phyloP scores from a whole-genome alignment of 2,113 vertebrate species.

The Bos javanicus region DNA sequence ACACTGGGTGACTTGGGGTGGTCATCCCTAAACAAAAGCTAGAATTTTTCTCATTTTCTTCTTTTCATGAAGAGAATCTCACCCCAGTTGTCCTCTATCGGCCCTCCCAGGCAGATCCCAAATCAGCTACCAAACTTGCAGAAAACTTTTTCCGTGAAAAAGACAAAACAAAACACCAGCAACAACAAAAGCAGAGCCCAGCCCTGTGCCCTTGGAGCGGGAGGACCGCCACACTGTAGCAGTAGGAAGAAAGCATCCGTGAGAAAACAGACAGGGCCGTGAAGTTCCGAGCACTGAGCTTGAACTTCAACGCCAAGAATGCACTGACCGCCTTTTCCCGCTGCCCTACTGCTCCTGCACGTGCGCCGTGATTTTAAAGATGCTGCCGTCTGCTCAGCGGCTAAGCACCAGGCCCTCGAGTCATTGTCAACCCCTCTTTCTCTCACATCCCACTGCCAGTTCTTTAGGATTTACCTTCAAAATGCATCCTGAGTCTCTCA shows the following conservation, averaged over 20 bases:
- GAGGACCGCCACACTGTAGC: accelerated
- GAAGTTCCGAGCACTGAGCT: neutral
- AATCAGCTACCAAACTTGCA: neutral
- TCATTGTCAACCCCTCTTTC: no score
- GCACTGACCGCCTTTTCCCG: accelerated
- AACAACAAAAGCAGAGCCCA: neutral
- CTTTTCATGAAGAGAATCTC: neutral
- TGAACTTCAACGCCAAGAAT: neutral
- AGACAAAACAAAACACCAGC: neutral
- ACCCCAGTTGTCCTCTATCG: neutral
- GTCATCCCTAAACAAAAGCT: neutral
- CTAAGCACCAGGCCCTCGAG: neutral
- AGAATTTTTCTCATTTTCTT: neutral
- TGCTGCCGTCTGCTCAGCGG: accelerated
- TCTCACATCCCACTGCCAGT: no score
- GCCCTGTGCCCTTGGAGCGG: neutral
- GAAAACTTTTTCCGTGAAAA: neutral
- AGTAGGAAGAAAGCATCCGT: neutral
- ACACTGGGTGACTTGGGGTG: neutral
- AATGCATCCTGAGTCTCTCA: neutral
- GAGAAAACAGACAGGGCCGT: neutral
- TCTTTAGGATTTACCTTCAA: neutral
- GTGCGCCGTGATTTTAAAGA: accelerated
- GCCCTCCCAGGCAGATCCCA: neutral
- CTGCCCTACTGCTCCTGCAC: accelerated